Evolutionary conservation across 2,797 vertebrate species (phyloP).

Genomic region (Poecile montanus): DNA sequence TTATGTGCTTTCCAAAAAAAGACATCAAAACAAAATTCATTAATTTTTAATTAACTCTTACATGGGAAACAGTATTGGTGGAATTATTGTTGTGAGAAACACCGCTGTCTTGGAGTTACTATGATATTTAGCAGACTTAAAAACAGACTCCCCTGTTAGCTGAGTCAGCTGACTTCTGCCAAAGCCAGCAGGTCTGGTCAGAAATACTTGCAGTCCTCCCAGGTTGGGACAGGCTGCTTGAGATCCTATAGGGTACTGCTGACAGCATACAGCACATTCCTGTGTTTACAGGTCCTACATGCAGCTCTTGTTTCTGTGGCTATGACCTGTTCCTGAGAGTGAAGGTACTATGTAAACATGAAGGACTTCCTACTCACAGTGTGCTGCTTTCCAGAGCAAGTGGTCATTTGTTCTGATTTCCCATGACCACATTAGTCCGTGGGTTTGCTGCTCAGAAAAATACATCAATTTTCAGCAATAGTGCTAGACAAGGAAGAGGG

Average conservation of each 20-base stretch:
- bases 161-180: background rate
- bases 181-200: slow-evolving; percentile 13
- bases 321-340: slow-evolving; percentile 66
- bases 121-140: background rate
- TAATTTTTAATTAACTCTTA: background rate
- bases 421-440: slow-evolving; percentile 24
- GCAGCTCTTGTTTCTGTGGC: slow-evolving; percentile 50
- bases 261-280: slow-evolving; percentile 58
- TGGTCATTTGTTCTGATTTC: slow-evolving; percentile 65
- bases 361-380: slow-evolving; percentile 25
- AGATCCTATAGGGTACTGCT: slow-evolving; percentile 33
- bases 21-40: background rate
- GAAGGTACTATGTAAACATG: slow-evolving; percentile 58
- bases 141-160: background rate
- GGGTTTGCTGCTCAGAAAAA: slow-evolving; percentile 59
- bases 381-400: slow-evolving; percentile 55
- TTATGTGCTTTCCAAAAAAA: background rate
- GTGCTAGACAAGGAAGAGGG: background rate
- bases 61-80: background rate
- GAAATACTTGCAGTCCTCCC: background rate
- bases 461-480: background rate
- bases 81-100: background rate
- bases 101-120: background rate
- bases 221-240: background rate
- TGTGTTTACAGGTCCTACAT: slow-evolving; percentile 50